Percentiles rank a stretch among this genome's conserved stretches.
These are phyloP conservation scores for Hylia prasina DNA, from an alignment of 2,113 vertebrate genomes.

Conservation along the genomic window DNA sequence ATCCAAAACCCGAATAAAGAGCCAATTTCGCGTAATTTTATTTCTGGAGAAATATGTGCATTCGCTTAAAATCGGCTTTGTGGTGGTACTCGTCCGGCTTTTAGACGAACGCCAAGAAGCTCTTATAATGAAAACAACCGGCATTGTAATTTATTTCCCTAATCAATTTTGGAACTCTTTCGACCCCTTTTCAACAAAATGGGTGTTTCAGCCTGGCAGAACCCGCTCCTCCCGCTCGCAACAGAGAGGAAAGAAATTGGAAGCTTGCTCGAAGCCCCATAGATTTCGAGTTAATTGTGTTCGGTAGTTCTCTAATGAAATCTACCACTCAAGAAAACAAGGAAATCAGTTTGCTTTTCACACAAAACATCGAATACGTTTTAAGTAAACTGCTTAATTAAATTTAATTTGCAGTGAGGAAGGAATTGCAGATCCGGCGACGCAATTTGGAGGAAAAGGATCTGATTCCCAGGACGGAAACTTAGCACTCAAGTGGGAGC, in stretches of 20 bases:
- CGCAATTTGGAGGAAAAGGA: conserved; percentile 40
- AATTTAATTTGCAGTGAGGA: conserved; percentile 46
- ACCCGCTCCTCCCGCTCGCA: background rate
- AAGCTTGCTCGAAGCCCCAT: background rate
- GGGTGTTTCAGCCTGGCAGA: background rate
- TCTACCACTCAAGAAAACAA: conserved; percentile 4
- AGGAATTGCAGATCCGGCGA: conserved; percentile 45
- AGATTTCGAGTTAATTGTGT: conserved; percentile 7
- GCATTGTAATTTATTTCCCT: background rate
- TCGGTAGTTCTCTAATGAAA: background rate
- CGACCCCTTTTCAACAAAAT: background rate
- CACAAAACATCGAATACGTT: conserved; percentile 49
- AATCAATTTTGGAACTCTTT: background rate
- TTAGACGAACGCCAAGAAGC: background rate
- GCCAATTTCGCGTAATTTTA: background rate
- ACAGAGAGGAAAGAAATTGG: background rate
- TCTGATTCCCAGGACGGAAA: conserved; percentile 15
- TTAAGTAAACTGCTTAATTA: conserved; percentile 61
- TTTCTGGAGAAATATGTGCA: background rate
- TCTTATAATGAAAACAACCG: background rate
- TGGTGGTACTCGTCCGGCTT: background rate
- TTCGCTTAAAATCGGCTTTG: background rate
- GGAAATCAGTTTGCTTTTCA: conserved; percentile 50
- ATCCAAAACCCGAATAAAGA: background rate
- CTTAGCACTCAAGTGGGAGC: conserved; percentile 22